phyloP scores from a whole-genome alignment of 1,140 invertebrate species.

The Elysia chlorotica region DNA sequence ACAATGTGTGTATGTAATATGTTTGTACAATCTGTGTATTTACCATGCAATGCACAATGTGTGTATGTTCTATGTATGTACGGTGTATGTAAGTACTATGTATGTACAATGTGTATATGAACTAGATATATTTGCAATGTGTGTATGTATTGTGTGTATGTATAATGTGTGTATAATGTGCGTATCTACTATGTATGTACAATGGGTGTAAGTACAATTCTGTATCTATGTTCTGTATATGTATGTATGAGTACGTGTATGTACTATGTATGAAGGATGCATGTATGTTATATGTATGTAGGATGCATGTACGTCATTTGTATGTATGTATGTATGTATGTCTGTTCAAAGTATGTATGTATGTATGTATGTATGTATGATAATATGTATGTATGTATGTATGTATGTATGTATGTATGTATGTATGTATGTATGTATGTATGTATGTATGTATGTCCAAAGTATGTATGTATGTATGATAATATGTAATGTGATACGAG shows the following conservation, averaged over 20 bases:
- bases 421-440: constrained; percentile 17
- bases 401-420: constrained; percentile 19
- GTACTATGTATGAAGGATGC: neutral
- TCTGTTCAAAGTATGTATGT: constrained; percentile 5
- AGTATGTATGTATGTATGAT: constrained; percentile 17
- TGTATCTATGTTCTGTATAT: neutral
- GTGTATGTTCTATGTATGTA: neutral
- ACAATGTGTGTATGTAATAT: too few relatives aligned
- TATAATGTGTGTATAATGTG: too few relatives aligned
- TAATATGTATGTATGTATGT: constrained; percentile 3
- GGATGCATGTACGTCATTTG: neutral
- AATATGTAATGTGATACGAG: too few relatives aligned
- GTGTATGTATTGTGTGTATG: too few relatives aligned
- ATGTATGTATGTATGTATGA: constrained; percentile 7
- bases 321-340: neutral
- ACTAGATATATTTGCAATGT: too few relatives aligned
- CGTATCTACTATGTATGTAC: too few relatives aligned
- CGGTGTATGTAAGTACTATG: too few relatives aligned
- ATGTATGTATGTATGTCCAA: constrained; percentile 9
- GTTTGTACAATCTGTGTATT: neutral
- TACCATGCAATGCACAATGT: neutral
- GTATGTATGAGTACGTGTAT: constrained; percentile 4
- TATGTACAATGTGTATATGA: too few relatives aligned
- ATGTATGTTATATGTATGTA: neutral
- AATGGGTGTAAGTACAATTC: too few relatives aligned